Base-by-base conservation (phyloP, 2,888 invertebrate species). In the Mesorhabditis sp. region DNA sequence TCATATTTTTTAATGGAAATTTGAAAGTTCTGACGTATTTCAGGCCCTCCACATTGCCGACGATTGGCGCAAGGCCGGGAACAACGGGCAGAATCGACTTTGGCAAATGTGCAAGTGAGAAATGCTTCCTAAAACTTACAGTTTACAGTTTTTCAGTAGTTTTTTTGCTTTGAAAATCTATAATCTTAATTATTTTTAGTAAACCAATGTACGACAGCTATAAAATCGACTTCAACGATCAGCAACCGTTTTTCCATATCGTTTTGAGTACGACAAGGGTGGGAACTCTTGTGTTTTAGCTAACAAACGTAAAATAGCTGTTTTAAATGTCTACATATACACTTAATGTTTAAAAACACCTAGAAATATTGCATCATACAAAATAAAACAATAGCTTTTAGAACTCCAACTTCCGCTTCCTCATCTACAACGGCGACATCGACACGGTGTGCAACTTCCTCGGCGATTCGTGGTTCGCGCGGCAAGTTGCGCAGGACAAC, bases 381-480 rank as follows among this genome's bases (percentile, higher is more conserved):
- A n/a, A n/a, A n/a, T n/a, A 62, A 4, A 63, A 44, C 4, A 4
- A 62, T 66, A 15, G n/a, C 44, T 67, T 74, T 61, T 70, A 75
- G 70, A 69, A 62, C 6, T 65, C 75, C 44, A 73, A 78, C 68
- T 82, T 82, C 77, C 78, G 80, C 42, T 77, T 82, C 69, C 67
- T 82, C 67, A 74, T 82, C 70, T 82, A 79, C 72, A 82, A 82
- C 70, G 82, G 81, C 58, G 77, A 79, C 65, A 78, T 77, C 3
- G 82, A 82, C 63, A 80, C 81, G 5, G 81, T 82, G 3, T 82
- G 82, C 74, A 82, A 82, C 70, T 82, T 77, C 69, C 71, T 82
- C 43, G 82, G 82, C 61, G 82, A 80, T 67, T 74, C 82, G 15
- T 78, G 80, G 74, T 74, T 77, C 67, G 79, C 81, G 66, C 70